Base-by-base conservation (phyloP, 2,888 invertebrate species). In the Ichneumoninae sp. region DNA sequence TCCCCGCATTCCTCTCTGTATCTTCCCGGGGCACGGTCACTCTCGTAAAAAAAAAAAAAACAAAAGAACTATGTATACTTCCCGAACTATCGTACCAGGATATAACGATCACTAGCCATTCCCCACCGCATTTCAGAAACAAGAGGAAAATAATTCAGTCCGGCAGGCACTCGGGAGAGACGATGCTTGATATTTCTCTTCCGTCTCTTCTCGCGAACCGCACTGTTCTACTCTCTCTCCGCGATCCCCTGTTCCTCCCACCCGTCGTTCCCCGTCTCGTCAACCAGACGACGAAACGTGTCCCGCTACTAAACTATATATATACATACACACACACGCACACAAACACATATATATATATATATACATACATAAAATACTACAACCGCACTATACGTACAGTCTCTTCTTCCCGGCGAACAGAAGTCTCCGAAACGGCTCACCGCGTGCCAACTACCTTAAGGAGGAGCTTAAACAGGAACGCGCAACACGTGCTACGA, bases 211-310 rank as follows among this genome's bases (percentile, higher is more conserved):
- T 26, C 62, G 74, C 47, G 74, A 62, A 44, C 47, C 74, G 47
- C 74, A 74, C 74, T 47, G 69, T 77, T 76, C 62, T 57, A 54
- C 69, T 57, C 36, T 68, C 66, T 68, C 40, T 19, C n/a, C 26
- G 44, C 72, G 62, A 62, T 62, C 60, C 57, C 19, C 57, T 60
- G 50, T 70, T 22, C 65, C 71, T 65, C 78, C 40, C 19, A 71
- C 76, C 66, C 22, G 65, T 13, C 22, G 36, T 71, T 72, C 66
- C 16, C 13, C 13, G 16, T 62, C 71, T 76, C 30, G 62, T 80
- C 79, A 83, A 76, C 83, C 79, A 62, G 75, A 83, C 65, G 70
- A 83, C 75, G 74, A 82, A 69, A 74, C 52, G 78, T 70, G 69
- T 69, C 40, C 33, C 71, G 54, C 70, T 71, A 75, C 78, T 30